Percentiles rank a stretch among this genome's conserved stretches.
These are phyloP conservation scores for Drosophila ezoana DNA, from an alignment of 2,888 invertebrate species.

Conservation along the genomic window DNA sequence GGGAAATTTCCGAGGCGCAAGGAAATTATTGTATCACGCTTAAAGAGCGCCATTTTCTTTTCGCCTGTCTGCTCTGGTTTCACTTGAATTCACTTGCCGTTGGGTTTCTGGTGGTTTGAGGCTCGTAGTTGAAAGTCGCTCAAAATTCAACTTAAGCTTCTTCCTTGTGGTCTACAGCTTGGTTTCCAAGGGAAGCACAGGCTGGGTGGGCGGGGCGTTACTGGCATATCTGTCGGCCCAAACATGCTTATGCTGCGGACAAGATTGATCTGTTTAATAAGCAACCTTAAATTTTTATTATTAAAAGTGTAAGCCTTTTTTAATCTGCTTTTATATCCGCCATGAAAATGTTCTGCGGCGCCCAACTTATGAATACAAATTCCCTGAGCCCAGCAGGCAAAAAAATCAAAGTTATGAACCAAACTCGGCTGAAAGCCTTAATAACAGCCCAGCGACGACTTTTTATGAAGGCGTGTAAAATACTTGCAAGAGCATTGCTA, in stretches of 20 bases:
- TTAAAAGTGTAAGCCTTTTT: slow-evolving; percentile 46
- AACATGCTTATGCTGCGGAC: slow-evolving; percentile 33
- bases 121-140: slow-evolving; percentile 10
- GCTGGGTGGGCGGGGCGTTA: slow-evolving; percentile 12
- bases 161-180: slow-evolving; percentile 5
- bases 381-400: slow-evolving; percentile 11
- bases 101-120: slow-evolving; percentile 5
- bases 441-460: neutral
- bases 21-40: slow-evolving; percentile 60
- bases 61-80: slow-evolving; percentile 35
- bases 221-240: slow-evolving; percentile 41
- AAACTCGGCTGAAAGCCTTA: neutral
- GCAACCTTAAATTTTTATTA: slow-evolving; percentile 54
- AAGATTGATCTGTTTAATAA: slow-evolving; percentile 80
- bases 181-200: neutral
- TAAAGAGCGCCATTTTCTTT: slow-evolving; percentile 69
- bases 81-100: slow-evolving; percentile 32
- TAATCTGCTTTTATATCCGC: slow-evolving; percentile 45
- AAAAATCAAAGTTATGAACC: slow-evolving; percentile 7
- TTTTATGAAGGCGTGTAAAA: neutral
- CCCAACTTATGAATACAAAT: slow-evolving; percentile 38
- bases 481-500: neutral
- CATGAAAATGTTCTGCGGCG: slow-evolving; percentile 20
- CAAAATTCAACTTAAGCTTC: slow-evolving; percentile 41
- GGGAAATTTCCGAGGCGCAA: slow-evolving; percentile 64